Evolutionary conservation across 2,113 vertebrate genomes (phyloP).

Genomic region (Pygoscelis adeliae): DNA sequence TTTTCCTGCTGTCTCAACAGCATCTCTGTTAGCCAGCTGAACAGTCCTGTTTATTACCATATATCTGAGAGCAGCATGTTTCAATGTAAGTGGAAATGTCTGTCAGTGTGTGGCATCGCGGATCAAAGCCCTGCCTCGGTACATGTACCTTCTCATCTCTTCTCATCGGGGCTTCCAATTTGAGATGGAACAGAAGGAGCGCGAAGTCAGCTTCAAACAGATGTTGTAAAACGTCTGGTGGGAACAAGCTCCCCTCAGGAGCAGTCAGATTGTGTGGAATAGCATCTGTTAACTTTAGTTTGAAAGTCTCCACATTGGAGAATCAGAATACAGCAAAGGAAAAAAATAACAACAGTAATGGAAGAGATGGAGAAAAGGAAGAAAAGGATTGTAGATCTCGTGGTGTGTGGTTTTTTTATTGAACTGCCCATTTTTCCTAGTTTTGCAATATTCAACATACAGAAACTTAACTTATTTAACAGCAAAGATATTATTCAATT

Average conservation of each 20-base stretch:
- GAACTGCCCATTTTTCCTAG: neutral
- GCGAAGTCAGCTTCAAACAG: slow-evolving; percentile 60
- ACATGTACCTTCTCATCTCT: slow-evolving; percentile 56
- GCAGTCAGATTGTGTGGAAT: slow-evolving; percentile 14
- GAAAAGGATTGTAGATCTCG: neutral
- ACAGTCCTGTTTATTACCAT: slow-evolving; percentile 41
- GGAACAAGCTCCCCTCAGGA: slow-evolving; percentile 60
- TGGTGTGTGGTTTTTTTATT: neutral
- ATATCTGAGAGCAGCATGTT: slow-evolving; percentile 46
- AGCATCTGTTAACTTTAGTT: slow-evolving; percentile 62
- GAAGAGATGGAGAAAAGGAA: neutral
- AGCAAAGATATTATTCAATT: neutral
- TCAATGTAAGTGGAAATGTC: slow-evolving; percentile 60
- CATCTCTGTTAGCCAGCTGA: slow-evolving; percentile 40
- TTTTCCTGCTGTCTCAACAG: neutral
- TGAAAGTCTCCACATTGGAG: slow-evolving; percentile 18
- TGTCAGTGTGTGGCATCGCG: slow-evolving; percentile 31
- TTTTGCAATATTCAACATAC: neutral
- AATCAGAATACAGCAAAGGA: neutral
- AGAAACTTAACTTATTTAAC: neutral
- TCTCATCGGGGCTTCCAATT: slow-evolving; percentile 33
- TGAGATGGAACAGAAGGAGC: slow-evolving; percentile 65
- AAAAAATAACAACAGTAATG: neutral
- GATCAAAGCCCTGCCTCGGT: slow-evolving; percentile 57
- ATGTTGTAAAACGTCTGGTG: slow-evolving; percentile 59